These are phyloP conservation scores for Falco columbarius DNA, from an alignment of 2,797 vertebrate genomes.

Conservation along the genomic window DNA sequence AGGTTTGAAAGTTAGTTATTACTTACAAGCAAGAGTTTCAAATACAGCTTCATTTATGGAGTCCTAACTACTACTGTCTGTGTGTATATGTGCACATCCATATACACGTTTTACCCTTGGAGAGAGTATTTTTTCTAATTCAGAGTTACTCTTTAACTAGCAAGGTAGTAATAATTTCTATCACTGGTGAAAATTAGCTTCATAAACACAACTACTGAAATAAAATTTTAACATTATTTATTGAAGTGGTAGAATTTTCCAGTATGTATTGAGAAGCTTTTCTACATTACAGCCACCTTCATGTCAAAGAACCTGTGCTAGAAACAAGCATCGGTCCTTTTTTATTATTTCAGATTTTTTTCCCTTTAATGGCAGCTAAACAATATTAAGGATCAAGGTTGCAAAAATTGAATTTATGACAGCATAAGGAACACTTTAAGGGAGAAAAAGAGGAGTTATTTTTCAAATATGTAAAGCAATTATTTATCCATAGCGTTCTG, in stretches of 20 bases:
- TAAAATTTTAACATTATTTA: not conserved
- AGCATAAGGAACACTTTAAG: not conserved
- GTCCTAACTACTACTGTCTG: not conserved
- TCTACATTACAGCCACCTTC: not conserved
- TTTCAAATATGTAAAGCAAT: not conserved
- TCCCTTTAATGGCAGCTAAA: not conserved
- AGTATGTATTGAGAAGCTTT: not conserved
- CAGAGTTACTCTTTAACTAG: not conserved
- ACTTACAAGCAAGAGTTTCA: not conserved
- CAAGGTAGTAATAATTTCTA: not conserved
- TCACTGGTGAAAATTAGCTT: not conserved
- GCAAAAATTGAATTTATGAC: not conserved
- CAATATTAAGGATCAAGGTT: not conserved
- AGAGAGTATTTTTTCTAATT: not conserved
- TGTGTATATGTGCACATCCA: not conserved
- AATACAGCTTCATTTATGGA: not conserved
- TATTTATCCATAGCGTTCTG: not conserved
- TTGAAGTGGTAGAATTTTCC: not conserved
- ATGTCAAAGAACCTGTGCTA: not conserved
- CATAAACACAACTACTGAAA: not conserved
- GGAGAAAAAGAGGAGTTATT: not conserved
- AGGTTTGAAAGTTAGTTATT: not conserved
- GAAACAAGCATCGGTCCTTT: not conserved
- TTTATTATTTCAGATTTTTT: not conserved
- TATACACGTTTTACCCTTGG: not conserved